Base-by-base conservation (phyloP, 2,888 invertebrate species). In the Brachyptera risi region DNA sequence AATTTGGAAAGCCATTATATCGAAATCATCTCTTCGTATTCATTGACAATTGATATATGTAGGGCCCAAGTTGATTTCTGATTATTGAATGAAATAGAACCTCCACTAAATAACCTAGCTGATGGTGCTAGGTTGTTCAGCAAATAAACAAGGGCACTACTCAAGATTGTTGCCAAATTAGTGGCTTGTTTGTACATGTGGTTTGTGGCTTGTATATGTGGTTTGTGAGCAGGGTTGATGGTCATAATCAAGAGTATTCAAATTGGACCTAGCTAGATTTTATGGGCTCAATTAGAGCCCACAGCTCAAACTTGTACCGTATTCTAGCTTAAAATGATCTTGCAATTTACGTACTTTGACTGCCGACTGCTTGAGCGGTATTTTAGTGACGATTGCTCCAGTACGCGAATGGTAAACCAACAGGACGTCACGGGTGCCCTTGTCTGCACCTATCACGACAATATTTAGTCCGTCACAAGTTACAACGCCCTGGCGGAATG, bases 401-500 rank as follows among this genome's bases (percentile, higher is more conserved):
- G 86, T 92, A 65, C 86, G 84, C 0, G 90, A 88, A 69, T 88
- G 92, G 72, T 92, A 90, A 0, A 95, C 87, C 59, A 87, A 86
- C 1, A 96, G 77, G 59, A 90, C 90, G 72, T 95, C 95, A 65
- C 86, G 81, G 51, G 84, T 87, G 13, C 85, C 82, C 70, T 91
- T 91, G 69, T 95, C 96, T 0, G 92, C 85, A 0, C 90, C 90
- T 1, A 89, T 84, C 4, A 88, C 86, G 0, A 90, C 83, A 2
- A 96, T 78, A 68, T 88, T 83, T 23, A 86, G 82, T 49, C 86
- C 87, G 72, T 96, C 96, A 0, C 87, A 85, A 0, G 95, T 92
- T 1, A 94, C 81, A 1, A 90, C 90, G 0, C 88, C 87, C 23
- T 84, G 80, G 64, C 88, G 83, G 72, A 92, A 93, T 0, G 84